Percentiles rank a stretch among this genome's conserved stretches.
These are phyloP conservation scores for Pipa parva DNA, from an alignment of 2,113 vertebrate species.

Conservation along the genomic window DNA sequence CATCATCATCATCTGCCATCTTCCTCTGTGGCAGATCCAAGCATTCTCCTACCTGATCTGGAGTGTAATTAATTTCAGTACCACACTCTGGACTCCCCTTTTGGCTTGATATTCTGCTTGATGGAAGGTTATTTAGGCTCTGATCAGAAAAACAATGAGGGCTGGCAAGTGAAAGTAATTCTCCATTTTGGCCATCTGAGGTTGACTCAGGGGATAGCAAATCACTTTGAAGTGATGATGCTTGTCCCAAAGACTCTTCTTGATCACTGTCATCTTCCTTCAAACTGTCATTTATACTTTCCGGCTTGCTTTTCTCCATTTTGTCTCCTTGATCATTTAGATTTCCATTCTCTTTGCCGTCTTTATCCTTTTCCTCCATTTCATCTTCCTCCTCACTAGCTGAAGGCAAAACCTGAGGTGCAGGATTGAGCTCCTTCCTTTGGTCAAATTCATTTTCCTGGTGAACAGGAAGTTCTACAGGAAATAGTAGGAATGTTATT, in stretches of 20 bases:
- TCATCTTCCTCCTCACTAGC: conserved; percentile 32
- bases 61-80: too few species aligned
- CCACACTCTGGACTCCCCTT: too few species aligned
- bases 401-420: conserved; percentile 29
- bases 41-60: too few species aligned
- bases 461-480: conserved; percentile 1
- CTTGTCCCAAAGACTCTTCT: conserved; percentile 51
- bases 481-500: not conserved
- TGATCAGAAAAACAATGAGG: not conserved
- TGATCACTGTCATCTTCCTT: conserved; percentile 50
- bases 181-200: not conserved
- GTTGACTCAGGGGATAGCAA: not conserved
- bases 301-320: conserved; percentile 68
- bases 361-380: conserved; percentile 45
- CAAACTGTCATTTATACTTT: conserved; percentile 66
- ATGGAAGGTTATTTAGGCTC: not conserved
- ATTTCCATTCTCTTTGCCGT: conserved; percentile 40
- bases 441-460: conserved; percentile 35
- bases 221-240: not conserved
- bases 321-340: conserved; percentile 60
- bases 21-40: too few species aligned
- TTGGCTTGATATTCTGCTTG: too few species aligned
- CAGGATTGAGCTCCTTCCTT: conserved; percentile 42
- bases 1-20: too few species aligned
- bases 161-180: not conserved